Percentiles rank a stretch among this genome's conserved stretches.
phyloP scores from a whole-genome alignment of 2,797 vertebrate species.

The Valencia hispanica region DNA sequence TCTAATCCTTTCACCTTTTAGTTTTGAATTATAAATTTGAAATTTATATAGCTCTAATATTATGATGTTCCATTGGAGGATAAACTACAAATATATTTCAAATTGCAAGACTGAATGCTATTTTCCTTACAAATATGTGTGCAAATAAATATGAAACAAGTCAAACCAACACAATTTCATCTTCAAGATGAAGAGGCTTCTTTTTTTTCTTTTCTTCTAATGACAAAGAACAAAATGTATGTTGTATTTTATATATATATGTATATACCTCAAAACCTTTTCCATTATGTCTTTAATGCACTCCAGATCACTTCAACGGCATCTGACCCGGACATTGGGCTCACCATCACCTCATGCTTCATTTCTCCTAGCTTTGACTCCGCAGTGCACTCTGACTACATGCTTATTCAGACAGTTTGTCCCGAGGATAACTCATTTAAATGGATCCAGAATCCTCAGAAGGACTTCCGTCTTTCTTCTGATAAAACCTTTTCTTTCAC shows the following conservation, averaged over 20 bases:
- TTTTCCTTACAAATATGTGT: neutral
- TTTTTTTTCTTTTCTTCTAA: no score
- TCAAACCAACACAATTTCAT: slow-evolving; percentile 1
- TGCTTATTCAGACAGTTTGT: slow-evolving; percentile 94
- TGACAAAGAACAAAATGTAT: neutral
- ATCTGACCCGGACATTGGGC: slow-evolving; percentile 86
- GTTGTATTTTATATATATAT: neutral
- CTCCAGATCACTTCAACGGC: slow-evolving; percentile 87
- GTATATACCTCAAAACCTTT: neutral
- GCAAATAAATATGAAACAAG: neutral
- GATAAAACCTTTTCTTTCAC: slow-evolving; percentile 88
- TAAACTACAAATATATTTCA: no score
- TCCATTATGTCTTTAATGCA: slow-evolving; percentile 2
- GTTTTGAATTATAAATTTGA: no score
- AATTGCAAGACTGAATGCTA: neutral
- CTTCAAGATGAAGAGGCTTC: neutral
- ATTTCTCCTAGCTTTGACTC: slow-evolving; percentile 87
- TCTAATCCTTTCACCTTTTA: no score
- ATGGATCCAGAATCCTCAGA: slow-evolving; percentile 76
- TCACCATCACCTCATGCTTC: slow-evolving; percentile 91
- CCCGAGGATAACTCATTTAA: slow-evolving; percentile 89
- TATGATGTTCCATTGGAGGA: no score
- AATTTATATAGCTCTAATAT: no score
- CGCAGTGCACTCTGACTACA: slow-evolving; percentile 80
- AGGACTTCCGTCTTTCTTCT: slow-evolving; percentile 69